Evolutionary conservation across 2,888 invertebrate genomes (phyloP), one percentile per base, ranked within the genome.

Genomic region (Hipparchia sbordonii): DNA sequence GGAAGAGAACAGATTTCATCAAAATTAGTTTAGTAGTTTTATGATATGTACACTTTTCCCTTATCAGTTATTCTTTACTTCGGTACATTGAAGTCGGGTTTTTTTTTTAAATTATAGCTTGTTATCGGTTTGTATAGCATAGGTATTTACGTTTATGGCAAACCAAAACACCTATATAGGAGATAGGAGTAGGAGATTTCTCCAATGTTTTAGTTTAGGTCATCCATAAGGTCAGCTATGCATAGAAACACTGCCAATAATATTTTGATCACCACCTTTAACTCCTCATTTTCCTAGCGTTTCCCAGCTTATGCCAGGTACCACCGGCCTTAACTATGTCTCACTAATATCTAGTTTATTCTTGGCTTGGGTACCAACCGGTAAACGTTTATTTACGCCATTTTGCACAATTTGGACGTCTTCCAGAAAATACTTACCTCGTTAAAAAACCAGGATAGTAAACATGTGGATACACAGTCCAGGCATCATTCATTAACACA

Each of bases 371-470:
- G 48, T 82, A 84, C 83, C 84, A 82, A 79, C 82, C 85, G 80
- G 83, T 86, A 85, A 87, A 88, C 83, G 86, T 82, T 82, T 81
- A 72, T 81, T 82, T 81, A 73, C 82, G 84, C 80, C 81, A 84
- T 84, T 89, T 89, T 87, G 12, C 83, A 84, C 80, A 79, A 85
- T 87, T 90, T 91, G 90, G 89, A 89, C 77, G 82, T 67, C 82
- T 86, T 90, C 91, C 90, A 91, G 88, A 83, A 82, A 83, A 84
- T 82, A 83, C 74, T 72, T 71, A 70, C 77, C 79, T 76, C 68
- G 1, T 70, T 76, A 72, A 70, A 74, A 70, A 76, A 76, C 72
- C 70, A 74, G 46, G 60, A 80, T 77, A 77, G 74, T 77, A 76
- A 77, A 77, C 75, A 74, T 75, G 73, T 76, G 70, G 74, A 48